phyloP scores from a whole-genome alignment of 2,797 vertebrate genomes.

The Lemur catta region DNA sequence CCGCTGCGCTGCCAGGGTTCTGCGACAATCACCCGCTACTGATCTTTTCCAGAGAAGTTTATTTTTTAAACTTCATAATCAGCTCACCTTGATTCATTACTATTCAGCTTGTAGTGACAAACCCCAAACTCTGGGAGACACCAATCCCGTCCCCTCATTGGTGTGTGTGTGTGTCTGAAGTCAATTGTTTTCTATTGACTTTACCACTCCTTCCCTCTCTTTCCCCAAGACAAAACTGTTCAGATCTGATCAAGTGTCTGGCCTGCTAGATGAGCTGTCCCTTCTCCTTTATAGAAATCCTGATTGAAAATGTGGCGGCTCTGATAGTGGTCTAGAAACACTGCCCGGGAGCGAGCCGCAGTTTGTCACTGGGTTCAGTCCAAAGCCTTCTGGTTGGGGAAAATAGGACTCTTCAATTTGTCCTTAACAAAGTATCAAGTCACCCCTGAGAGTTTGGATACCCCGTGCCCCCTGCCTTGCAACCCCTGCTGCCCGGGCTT shows the following conservation, averaged over 20 bases:
- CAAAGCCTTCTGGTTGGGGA: constrained; percentile 24
- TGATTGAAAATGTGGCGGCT: constrained; percentile 19
- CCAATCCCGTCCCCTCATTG: background rate
- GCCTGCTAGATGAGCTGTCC: background rate
- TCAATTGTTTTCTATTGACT: constrained; percentile 34
- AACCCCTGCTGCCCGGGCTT: background rate
- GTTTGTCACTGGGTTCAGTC: background rate
- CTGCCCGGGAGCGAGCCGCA: background rate
- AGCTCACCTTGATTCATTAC: constrained; percentile 57
- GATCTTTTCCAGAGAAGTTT: constrained; percentile 64
- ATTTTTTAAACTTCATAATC: constrained; percentile 75
- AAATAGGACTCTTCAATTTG: constrained; percentile 19
- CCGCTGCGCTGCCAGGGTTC: background rate
- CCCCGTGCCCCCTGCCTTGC: background rate
- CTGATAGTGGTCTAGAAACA: constrained; percentile 3
- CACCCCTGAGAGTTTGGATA: background rate
- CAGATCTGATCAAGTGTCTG: constrained; percentile 16
- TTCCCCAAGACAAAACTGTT: constrained; percentile 42
- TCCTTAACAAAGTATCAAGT: background rate
- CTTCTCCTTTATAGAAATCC: constrained; percentile 42
- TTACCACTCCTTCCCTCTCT: constrained; percentile 12
- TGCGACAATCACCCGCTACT: constrained; percentile 6
- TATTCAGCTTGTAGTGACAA: constrained; percentile 68
- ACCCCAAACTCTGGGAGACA: background rate
- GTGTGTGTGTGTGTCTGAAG: background rate